These are phyloP conservation scores for Idaea dimidiata DNA, from an alignment of 2,888 invertebrate species.

Conservation along the genomic window DNA sequence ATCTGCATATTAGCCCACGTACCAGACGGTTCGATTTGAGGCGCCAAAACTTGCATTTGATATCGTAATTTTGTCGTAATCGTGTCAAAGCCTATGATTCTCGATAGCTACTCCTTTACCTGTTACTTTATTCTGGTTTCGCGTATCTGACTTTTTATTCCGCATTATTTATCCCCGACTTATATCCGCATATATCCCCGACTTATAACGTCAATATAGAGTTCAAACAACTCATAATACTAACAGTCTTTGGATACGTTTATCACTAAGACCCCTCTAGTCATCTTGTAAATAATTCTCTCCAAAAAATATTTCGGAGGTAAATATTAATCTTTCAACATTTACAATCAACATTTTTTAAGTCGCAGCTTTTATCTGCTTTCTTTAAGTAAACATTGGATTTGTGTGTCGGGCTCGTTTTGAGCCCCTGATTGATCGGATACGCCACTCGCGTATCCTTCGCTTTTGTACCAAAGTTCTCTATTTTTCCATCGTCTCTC, in stretches of 20 bases:
- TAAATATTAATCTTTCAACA: slow-evolving; percentile 58
- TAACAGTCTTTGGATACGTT: slow-evolving; percentile 79
- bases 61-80: slow-evolving; percentile 44
- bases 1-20: slow-evolving; percentile 40
- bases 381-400: slow-evolving; percentile 44
- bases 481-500: slow-evolving; percentile 19
- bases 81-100: slow-evolving; percentile 61
- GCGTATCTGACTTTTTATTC: slow-evolving; percentile 65
- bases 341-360: slow-evolving; percentile 56
- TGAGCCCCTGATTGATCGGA: slow-evolving; percentile 26
- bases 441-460: slow-evolving; percentile 25
- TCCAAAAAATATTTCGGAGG: slow-evolving; percentile 79
- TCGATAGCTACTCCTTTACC: slow-evolving; percentile 59
- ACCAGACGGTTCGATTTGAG: slow-evolving; percentile 39
- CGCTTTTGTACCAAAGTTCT: slow-evolving; percentile 38
- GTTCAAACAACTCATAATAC: slow-evolving; percentile 75
- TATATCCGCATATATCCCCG: slow-evolving; percentile 68
- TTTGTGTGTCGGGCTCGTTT: slow-evolving; percentile 35
- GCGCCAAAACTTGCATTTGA: slow-evolving; percentile 53
- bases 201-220: slow-evolving; percentile 65
- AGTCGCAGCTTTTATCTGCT: slow-evolving; percentile 50
- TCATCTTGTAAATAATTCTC: slow-evolving; percentile 77
- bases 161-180: slow-evolving; percentile 65
- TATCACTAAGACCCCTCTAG: slow-evolving; percentile 77
- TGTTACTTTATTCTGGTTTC: slow-evolving; percentile 57